Base-by-base conservation (phyloP, 2,113 vertebrate genomes). In the cat (Felis catus) region DNA sequence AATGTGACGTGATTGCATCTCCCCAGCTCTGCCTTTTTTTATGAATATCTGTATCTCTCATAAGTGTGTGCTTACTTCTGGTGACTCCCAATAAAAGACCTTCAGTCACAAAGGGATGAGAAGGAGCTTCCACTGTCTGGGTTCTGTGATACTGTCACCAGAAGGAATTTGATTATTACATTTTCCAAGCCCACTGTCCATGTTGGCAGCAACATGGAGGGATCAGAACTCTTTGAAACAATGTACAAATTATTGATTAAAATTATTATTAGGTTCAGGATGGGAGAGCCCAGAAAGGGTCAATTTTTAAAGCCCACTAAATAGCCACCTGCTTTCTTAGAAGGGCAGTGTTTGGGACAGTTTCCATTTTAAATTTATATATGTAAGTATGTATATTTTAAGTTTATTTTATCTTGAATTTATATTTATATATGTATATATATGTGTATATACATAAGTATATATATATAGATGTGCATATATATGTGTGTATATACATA, bases 101-200 rank as follows among this genome's bases (percentile, higher is more conserved):
- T 97, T 97, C 48, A 94, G 91, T 95, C 93, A 94, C 94, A 97
- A 94, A 96, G 83, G 91, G 87, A 94, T 93, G 96, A 94, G 51
- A 63, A 66, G 89, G 76, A 97, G 73, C 92, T 95, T 61, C 93
- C 63, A 70, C 96, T 87, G 53, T 91, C 63, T 19, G 74, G 74
- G 41, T 70, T 97, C 93, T 97, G 55, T 93, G 97, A 97, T 94
- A 95, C 93, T 95, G 76, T 96, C 95, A 93, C 80, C 95, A 97
- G 98, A 96, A 92, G 96, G 87, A 91, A 80, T 91, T 97, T 92
- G 91, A n/a, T 97, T 93, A 98, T 98, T 96, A 90, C 68, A 41
- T 98, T 98, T 98, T 88, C 93, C 93, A 96, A 95, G 93, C 86
- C 93, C 95, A 94, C 84, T 95, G 86, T 92, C 97, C 89, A 39